phyloP scores from a whole-genome alignment of 2,888 invertebrate genomes.

The Parnassius apollo region DNA sequence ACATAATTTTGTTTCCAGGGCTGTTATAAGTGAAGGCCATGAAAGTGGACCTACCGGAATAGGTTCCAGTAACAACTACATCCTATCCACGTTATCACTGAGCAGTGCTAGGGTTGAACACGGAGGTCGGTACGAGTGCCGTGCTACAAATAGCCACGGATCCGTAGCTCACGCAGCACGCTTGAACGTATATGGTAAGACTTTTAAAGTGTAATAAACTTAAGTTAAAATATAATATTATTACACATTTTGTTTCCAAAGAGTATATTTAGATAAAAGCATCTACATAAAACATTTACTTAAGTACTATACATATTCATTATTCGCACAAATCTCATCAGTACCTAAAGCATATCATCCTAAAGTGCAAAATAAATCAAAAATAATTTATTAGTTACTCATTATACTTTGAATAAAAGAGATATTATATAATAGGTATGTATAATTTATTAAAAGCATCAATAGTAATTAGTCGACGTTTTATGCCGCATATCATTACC shows the following conservation, averaged over 20 bases:
- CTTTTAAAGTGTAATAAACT: neutral
- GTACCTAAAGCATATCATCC: no score
- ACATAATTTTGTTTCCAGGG: conserved; percentile 41
- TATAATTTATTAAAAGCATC: no score
- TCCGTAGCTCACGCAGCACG: conserved; percentile 86
- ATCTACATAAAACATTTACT: no score
- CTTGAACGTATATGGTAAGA: conserved; percentile 89
- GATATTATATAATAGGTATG: no score
- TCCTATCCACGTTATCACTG: conserved; percentile 90
- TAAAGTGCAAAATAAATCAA: no score
- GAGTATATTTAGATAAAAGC: no score
- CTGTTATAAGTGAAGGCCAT: conserved; percentile 66
- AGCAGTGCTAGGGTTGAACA: conserved; percentile 89
- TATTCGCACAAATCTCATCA: no score
- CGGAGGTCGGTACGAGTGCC: conserved; percentile 92
- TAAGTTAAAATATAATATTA: neutral
- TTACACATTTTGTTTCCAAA: neutral
- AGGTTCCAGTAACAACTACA: conserved; percentile 82
- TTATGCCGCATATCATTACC: no score
- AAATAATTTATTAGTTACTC: no score
- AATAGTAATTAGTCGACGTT: no score
- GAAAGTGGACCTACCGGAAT: conserved; percentile 63
- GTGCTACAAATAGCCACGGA: conserved; percentile 87
- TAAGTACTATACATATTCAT: no score
- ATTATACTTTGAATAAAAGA: no score